A percentile compares a stretch with the other conserved stretches of the same genome.
Conservation (phyloP, 2,113 vertebrate species). For the Lophochroa leadbeateri region DNA sequence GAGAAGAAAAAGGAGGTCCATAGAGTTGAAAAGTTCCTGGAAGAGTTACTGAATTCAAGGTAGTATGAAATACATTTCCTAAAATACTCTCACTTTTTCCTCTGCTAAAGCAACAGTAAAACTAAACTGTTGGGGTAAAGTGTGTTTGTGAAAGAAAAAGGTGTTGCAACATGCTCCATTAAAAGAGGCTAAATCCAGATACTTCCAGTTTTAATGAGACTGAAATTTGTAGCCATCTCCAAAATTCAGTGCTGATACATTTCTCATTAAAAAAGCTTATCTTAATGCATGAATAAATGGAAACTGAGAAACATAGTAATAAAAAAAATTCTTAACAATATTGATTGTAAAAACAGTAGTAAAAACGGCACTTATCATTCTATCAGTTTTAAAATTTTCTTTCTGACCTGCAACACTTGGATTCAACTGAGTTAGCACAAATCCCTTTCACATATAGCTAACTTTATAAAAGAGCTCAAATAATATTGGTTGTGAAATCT, state of each 20-base stretch:
- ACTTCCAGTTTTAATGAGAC: background rate
- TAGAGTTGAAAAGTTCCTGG: conserved; percentile 87
- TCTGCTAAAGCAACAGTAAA: background rate
- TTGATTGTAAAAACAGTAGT: background rate
- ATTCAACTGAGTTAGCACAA: background rate
- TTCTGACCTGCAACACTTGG: background rate
- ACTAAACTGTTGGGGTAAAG: background rate
- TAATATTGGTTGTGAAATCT: background rate
- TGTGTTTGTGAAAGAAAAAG: background rate
- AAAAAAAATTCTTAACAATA: background rate
- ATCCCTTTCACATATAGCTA: background rate
- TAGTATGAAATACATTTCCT: conserved; percentile 49
- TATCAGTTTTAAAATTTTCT: background rate
- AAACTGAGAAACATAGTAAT: background rate
- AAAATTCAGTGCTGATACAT: background rate
- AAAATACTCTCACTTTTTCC: background rate
- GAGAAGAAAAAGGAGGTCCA: conserved; percentile 88
- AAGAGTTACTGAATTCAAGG: conserved; percentile 87
- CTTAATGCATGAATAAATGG: background rate
- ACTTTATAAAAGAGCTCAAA: background rate
- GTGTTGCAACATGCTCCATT: background rate
- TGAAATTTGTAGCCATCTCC: background rate
- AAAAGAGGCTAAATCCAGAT: background rate
- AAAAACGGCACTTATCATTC: background rate
- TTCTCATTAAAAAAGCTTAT: background rate